Evolutionary conservation across 2,113 vertebrate genomes (phyloP), one percentile per base, ranked within the genome.

Genomic region (Passer montanus): DNA sequence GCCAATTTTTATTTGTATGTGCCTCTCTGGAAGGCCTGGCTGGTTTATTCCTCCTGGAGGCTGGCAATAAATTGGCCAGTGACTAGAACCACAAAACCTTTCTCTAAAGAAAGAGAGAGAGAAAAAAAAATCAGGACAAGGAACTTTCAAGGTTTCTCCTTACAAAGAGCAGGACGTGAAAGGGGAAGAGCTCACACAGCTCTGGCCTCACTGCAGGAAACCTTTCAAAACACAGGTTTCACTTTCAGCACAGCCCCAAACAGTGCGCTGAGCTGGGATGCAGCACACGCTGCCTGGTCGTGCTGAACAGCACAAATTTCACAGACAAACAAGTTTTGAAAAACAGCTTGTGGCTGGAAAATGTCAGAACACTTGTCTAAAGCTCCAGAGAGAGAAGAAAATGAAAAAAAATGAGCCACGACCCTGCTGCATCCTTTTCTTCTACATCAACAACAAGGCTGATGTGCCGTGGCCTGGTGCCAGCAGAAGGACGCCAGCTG

Each of bases 371-470:
- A n/a, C 79, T 95, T 9, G 0, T 89, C 85, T 26, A 90, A 89
- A 93, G 46, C 85, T 93, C 95, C 77, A 83, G 84, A 82, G 96
- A 77, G 83, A 72, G 22, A 93, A 90, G 85, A 89, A 90, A 84
- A 92, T 15, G 39, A 31, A 60, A 75, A 84, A 63, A 70, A 67
- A 47, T 2, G 14, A 84, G 72, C 72, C 94, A 88, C 33, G 30
- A 93, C 90, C 88, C 80, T 72, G 85, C 81, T 84, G 94, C 95
- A 96, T 97, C 97, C 84, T 97, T 91, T 94, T 83, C 94, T 97
- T 87, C 84, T 46, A 70, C 69, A 88, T 88, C 95, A 97, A 95
- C 87, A 96, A 95, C 84, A 90, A 82, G 77, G 94, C 91, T 75
- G 92, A 97, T 96, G 94, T 90, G 83, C 87, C 24, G 2, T 92